Evolutionary conservation across 1,140 invertebrate genomes (phyloP).

Genomic region (Marisa cornuarietis): DNA sequence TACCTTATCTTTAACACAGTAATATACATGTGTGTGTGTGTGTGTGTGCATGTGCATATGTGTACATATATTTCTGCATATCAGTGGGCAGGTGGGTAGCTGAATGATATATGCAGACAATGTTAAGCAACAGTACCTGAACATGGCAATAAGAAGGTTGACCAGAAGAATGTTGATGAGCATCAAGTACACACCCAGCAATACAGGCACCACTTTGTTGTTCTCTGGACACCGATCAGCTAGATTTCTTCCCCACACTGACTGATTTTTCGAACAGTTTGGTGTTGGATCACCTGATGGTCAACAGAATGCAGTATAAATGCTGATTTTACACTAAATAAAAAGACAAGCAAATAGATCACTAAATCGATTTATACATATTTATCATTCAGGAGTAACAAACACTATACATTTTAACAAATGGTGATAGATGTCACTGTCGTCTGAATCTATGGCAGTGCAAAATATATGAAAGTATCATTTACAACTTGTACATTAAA

Average conservation of each 20-base stretch:
- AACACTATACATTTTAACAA: no score
- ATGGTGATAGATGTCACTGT: no score
- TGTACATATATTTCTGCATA: background rate
- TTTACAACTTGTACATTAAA: background rate
- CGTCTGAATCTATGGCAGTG: no score
- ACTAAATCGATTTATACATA: background rate
- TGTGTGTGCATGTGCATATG: background rate
- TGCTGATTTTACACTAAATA: background rate
- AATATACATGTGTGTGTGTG: background rate
- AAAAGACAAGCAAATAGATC: background rate
- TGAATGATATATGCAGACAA: background rate
- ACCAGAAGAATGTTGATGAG: conserved; percentile 62
- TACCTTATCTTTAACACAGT: background rate
- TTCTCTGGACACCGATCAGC: conserved; percentile 43
- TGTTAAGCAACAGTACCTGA: conserved; percentile 46
- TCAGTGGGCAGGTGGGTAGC: background rate
- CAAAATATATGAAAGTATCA: background rate
- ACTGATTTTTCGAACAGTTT: conserved; percentile 47
- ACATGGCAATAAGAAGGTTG: conserved; percentile 65
- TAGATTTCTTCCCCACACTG: conserved; percentile 41
- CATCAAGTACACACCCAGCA: conserved; percentile 57
- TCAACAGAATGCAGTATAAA: background rate
- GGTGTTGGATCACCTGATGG: conserved; percentile 27
- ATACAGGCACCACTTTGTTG: conserved; percentile 49
- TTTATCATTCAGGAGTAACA: background rate